Conservation (phyloP, 2,888 invertebrate genomes). For the Spatulosminthurus flaviceps region DNA sequence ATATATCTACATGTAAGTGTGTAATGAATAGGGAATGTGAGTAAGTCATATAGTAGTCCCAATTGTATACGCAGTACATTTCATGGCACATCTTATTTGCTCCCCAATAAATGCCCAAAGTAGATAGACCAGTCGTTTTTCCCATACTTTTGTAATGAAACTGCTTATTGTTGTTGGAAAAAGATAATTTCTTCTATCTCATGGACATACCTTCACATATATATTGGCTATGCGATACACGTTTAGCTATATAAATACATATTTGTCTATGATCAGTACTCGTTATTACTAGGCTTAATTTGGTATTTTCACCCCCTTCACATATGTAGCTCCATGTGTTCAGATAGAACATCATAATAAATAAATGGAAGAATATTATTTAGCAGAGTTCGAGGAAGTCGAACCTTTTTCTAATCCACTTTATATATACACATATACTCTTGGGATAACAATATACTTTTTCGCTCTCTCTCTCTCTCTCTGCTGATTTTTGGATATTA, state of each 20-base stretch:
- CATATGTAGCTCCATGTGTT: not conserved
- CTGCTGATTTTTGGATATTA: slow-evolving; percentile 61
- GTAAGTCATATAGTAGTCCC: too few relatives aligned
- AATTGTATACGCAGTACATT: too few relatives aligned
- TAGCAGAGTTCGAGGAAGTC: not conserved
- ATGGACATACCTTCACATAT: slow-evolving; percentile 8
- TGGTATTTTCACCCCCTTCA: slow-evolving; percentile 8
- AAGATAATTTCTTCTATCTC: not conserved
- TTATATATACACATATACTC: not conserved
- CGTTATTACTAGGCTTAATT: not conserved
- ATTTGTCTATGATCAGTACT: not conserved
- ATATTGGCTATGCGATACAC: too few relatives aligned
- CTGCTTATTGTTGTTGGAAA: slow-evolving; percentile 8
- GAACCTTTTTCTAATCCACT: not conserved
- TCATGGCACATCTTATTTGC: slow-evolving; percentile 52
- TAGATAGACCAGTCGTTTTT: slow-evolving; percentile 23
- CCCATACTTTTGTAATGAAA: slow-evolving; percentile 29
- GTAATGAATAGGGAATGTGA: too few relatives aligned
- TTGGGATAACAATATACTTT: too few relatives aligned
- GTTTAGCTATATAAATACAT: not conserved
- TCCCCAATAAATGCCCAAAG: slow-evolving; percentile 57
- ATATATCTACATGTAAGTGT: too few relatives aligned
- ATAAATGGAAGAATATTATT: not conserved
- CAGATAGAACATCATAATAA: too few relatives aligned
- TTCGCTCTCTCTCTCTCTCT: slow-evolving; percentile 26